phyloP scores from a whole-genome alignment of 1,140 invertebrate genomes.

The Atta colombica region DNA sequence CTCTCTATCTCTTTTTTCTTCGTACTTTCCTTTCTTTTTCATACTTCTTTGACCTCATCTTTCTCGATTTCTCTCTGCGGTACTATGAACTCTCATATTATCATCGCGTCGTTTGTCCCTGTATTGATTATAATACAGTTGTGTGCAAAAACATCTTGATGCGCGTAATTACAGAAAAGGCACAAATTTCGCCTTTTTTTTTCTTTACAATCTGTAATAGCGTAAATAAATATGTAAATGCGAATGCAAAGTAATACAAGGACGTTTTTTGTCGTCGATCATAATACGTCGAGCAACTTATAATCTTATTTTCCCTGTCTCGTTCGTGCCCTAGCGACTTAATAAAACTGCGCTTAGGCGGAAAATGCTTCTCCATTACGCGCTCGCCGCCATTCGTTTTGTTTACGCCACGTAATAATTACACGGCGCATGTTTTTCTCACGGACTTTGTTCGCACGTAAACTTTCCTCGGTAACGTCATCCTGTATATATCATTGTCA shows the following conservation, averaged over 20 bases:
- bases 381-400: conserved; percentile 54
- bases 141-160: conserved; percentile 41
- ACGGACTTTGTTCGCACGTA: conserved; percentile 56
- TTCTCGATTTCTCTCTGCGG: background rate
- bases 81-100: conserved; percentile 54
- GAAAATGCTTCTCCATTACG: conserved; percentile 64
- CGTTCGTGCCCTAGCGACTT: conserved; percentile 57
- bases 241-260: conserved; percentile 17
- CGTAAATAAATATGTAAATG: conserved; percentile 40
- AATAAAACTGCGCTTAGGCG: conserved; percentile 62
- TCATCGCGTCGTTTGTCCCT: conserved; percentile 59
- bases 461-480: conserved; percentile 68
- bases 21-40: background rate
- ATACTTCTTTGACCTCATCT: background rate
- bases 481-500: conserved; percentile 73
- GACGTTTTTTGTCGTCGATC: conserved; percentile 49
- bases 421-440: conserved; percentile 63
- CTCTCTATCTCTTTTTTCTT: background rate
- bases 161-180: conserved; percentile 47
- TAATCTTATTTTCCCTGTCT: conserved; percentile 62
- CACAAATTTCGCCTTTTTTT: conserved; percentile 21
- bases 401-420: conserved; percentile 72
- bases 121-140: conserved; percentile 68
- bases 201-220: background rate
- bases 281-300: conserved; percentile 64